Evolutionary conservation across 2,113 vertebrate genomes (phyloP), one percentile per base, ranked within the genome.

Genomic region (Bubo scandiacus): DNA sequence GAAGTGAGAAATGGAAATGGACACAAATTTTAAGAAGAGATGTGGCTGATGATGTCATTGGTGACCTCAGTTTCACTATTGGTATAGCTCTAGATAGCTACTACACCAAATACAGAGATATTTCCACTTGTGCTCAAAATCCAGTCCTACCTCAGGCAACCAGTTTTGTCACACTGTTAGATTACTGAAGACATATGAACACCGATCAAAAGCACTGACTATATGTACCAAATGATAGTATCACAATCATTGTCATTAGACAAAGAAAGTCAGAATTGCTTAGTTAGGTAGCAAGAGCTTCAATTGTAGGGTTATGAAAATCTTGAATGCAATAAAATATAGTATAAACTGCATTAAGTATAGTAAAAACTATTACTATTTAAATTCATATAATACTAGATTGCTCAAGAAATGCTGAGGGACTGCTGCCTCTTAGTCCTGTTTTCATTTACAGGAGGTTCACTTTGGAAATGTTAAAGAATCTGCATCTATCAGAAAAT

Each of bases 401-500:
- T 49, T 87, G 84, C 34, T 55, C 45, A 81, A 77, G 51, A 87
- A 84, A 66, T 57, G 36, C 32, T 72, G 65, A 90, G 61, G 52
- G 67, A 71, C 79, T 86, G 25, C 78, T 74, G 19, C 40, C 68
- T 94, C 65, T 77, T 71, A 49, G 63, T 77, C 88, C 65, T 97
- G 90, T 96, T 97, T 96, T 96, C 86, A 55, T 94, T 97, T 92
- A 74, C 92, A 71, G 59, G 29, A 94, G 96, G 80, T 15, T 42
- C 68, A 58, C 93, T 94, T 86, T 63, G 87, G 74, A 98, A 95
- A 94, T 65, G 57, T 79, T 89, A 73, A 96, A 92, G 84, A 88
- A 95, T 94, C 95, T 96, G 89, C 96, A 96, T 92, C 73, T 96
- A 95, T 95, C 92, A 97, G 96, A 98, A 98, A 98, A 98, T 94